These are phyloP conservation scores for Adrianichthys oophorus DNA, from an alignment of 2,797 vertebrate species.

Conservation along the genomic window DNA sequence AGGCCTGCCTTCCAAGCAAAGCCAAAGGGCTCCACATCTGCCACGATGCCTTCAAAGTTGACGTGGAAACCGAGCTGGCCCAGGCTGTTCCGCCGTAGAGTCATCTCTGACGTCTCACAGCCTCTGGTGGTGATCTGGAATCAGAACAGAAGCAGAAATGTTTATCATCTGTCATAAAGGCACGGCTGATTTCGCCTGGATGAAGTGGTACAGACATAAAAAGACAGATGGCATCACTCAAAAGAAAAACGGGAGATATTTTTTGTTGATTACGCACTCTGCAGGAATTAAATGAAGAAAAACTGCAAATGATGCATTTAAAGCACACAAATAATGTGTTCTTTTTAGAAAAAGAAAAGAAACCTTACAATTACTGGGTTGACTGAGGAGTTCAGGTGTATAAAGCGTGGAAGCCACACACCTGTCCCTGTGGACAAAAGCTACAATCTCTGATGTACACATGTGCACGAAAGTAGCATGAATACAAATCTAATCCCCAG, in stretches of 20 bases:
- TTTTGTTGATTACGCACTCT: not conserved
- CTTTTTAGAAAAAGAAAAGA: constrained; percentile 46
- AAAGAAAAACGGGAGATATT: not conserved
- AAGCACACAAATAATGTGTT: constrained; percentile 21
- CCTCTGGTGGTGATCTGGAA: constrained; percentile 90
- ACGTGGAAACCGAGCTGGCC: constrained; percentile 97
- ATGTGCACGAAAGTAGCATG: constrained; percentile 8
- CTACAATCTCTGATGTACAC: constrained; percentile 17
- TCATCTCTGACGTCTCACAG: constrained; percentile 94
- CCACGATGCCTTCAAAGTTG: constrained; percentile 97
- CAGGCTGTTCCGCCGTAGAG: constrained; percentile 88
- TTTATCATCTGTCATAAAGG: constrained; percentile 5
- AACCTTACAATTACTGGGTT: constrained; percentile 41
- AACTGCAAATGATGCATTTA: not conserved
- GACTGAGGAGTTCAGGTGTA: constrained; percentile 24
- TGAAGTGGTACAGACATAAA: not conserved
- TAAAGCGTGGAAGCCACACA: constrained; percentile 21
- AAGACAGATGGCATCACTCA: not conserved
- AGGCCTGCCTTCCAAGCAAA: constrained; percentile 97
- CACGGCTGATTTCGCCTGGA: not conserved
- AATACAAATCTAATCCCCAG: constrained; percentile 29
- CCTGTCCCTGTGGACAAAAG: constrained; percentile 21
- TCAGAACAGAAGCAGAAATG: not conserved
- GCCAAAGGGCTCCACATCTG: constrained; percentile 95
- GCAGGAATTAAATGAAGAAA: not conserved